These are phyloP conservation scores for Podabrus alpinus DNA, from an alignment of 2,888 invertebrate genomes.

Conservation along the genomic window DNA sequence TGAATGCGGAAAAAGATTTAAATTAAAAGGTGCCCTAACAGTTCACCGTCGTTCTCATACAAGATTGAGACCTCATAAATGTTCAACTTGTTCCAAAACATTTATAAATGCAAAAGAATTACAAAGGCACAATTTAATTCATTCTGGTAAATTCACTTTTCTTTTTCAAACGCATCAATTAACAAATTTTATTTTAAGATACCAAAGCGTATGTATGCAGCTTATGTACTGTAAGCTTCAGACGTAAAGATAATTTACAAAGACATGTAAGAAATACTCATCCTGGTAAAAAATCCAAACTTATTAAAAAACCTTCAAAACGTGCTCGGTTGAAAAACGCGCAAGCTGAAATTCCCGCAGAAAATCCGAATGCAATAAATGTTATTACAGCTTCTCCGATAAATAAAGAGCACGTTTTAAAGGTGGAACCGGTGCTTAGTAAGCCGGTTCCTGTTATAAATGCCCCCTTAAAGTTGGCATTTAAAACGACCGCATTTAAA, in stretches of 20 bases:
- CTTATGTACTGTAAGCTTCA: constrained; percentile 71
- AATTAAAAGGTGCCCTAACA: constrained; percentile 63
- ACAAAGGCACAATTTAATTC: constrained; percentile 69
- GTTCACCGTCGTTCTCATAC: constrained; percentile 62
- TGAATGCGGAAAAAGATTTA: constrained; percentile 65
- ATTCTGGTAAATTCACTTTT: constrained; percentile 60
- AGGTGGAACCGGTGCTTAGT: constrained; percentile 30
- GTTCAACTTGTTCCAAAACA: constrained; percentile 67
- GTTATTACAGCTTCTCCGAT: constrained; percentile 51
- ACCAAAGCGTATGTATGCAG: constrained; percentile 72
- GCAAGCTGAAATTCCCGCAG: constrained; percentile 35
- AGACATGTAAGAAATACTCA: constrained; percentile 79
- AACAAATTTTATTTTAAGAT: constrained; percentile 56
- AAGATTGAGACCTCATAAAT: constrained; percentile 61
- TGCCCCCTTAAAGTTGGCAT: constrained; percentile 57
- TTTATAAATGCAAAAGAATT: constrained; percentile 73
- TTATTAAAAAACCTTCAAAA: constrained; percentile 42
- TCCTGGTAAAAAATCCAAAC: constrained; percentile 55
- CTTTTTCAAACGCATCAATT: background rate
- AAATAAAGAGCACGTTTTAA: constrained; percentile 29
- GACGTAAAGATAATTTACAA: constrained; percentile 77
- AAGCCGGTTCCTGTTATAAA: constrained; percentile 54
- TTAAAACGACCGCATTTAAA: constrained; percentile 55
- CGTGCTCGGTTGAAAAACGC: constrained; percentile 15
- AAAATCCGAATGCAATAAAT: constrained; percentile 55